Conservation (phyloP, 2,113 vertebrate genomes). For the Stigmatopora nigra region DNA sequence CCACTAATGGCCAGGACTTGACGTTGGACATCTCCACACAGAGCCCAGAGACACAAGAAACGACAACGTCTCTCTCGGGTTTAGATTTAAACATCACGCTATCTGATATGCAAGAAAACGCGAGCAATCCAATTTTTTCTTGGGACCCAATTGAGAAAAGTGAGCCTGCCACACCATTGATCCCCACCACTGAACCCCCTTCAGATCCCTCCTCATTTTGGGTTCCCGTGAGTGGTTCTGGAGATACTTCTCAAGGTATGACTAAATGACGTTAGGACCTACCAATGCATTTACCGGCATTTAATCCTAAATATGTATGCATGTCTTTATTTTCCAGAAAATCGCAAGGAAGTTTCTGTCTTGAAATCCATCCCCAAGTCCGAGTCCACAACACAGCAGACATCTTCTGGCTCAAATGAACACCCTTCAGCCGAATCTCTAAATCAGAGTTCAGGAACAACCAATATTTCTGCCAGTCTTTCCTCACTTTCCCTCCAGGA, state of each 20-base stretch:
- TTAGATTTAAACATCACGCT: slow-evolving; percentile 13
- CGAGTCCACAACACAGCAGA: slow-evolving; percentile 12
- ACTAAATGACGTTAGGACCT: background rate
- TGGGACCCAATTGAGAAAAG: slow-evolving; percentile 16
- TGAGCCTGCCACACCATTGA: slow-evolving; percentile 14
- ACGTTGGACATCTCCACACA: slow-evolving; percentile 15
- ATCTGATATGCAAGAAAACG: slow-evolving; percentile 16
- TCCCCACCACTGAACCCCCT: slow-evolving; percentile 20
- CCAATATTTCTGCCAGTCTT: slow-evolving; percentile 9
- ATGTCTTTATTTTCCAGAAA: slow-evolving; percentile 43
- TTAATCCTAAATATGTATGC: slow-evolving; percentile 1
- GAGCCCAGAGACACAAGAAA: slow-evolving; percentile 10
- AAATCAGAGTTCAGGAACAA: slow-evolving; percentile 11
- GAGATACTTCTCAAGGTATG: slow-evolving; percentile 55
- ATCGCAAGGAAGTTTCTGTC: background rate
- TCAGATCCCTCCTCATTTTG: slow-evolving; percentile 15
- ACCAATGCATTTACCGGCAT: background rate
- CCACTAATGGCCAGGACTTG: slow-evolving; percentile 28
- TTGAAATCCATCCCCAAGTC: slow-evolving; percentile 15
- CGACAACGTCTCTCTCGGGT: slow-evolving; percentile 18
- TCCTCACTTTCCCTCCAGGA: slow-evolving; percentile 32
- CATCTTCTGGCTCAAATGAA: slow-evolving; percentile 18
- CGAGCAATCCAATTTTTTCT: slow-evolving; percentile 17
- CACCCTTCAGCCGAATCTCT: slow-evolving; percentile 9
- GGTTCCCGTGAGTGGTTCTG: slow-evolving; percentile 47